Percentiles rank a stretch among this genome's conserved stretches.
Conservation (phyloP, 2,797 vertebrate genomes). For the Premnoplex brunnescens region DNA sequence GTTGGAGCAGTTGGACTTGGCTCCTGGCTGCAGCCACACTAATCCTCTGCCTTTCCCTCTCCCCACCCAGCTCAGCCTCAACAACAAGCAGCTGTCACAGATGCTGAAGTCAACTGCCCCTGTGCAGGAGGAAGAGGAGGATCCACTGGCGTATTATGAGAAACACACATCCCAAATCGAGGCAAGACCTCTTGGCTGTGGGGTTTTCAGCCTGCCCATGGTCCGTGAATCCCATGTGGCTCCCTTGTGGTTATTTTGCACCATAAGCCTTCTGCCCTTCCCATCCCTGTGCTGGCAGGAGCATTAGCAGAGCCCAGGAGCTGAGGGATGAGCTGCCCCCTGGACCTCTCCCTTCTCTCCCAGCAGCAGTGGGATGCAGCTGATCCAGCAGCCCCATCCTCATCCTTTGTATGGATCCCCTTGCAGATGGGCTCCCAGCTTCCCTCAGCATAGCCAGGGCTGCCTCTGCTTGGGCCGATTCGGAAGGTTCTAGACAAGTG, state of each 20-base stretch:
- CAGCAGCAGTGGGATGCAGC: neutral
- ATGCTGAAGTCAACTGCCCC: constrained; percentile 89
- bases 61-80: constrained; percentile 86
- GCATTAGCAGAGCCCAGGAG: neutral
- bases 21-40: neutral
- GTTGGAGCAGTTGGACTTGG: neutral
- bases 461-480: neutral
- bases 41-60: neutral
- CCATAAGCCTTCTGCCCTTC: neutral
- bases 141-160: constrained; percentile 90
- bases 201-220: rapidly evolving
- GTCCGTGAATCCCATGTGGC: neutral
- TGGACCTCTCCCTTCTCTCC: neutral
- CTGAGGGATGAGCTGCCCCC: neutral
- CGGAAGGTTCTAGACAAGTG: rapidly evolving
- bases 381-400: neutral
- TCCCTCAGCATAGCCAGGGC: neutral
- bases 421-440: neutral
- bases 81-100: constrained; percentile 92
- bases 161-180: constrained; percentile 92
- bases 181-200: constrained; percentile 55
- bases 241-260: rapidly evolving
- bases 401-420: neutral
- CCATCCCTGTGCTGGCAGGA: neutral
- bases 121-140: constrained; percentile 83